Evolutionary conservation across 1,140 invertebrate genomes (phyloP), one percentile per base, ranked within the genome.

Genomic region (Drosophila ironensis): DNA sequence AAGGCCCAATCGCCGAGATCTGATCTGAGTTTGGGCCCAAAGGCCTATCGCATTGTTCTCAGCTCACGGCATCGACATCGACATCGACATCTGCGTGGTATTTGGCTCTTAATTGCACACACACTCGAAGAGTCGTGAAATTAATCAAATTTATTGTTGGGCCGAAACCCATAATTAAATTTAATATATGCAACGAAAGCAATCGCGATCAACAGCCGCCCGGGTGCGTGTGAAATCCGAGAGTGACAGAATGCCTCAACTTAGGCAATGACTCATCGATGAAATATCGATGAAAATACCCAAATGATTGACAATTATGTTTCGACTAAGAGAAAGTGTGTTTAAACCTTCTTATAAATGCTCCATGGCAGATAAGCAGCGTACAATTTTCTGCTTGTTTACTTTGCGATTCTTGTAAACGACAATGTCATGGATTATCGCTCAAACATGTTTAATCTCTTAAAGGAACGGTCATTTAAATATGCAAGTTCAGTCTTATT

Each of bases 201-300:
- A 59, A 59, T 60, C 45, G 54, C 44, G 52, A 57, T 53, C 40
- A 40, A 35, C 37, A 11, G 44, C 33, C 30, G 44, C 33, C 30
- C 35, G 61, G 35, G 38, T 81, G 77, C 76, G 72, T 81, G 76
- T 76, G 74, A 78, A 78, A 56, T 50, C 25, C 22, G 17, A 19
- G 33, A 38, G 11, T 46, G 51, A 45, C 27, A 25, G 53, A 25
- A 35, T 40, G 22, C 9, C 25, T 25, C 17, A 45, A 38, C 35
- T 24, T 42, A 27, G 57, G 22, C 27, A n/a, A n/a, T 77, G 68
- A 77, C 33, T 72, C 74, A 77, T 53, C 4, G 14, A 47, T 20
- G 16, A 72, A 46, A 28, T 22, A 42, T 41, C 25, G 16, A 19
- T 11, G 4, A 2, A 14, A 17, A n/a, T 25, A 11, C n/a, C n/a